Conservation (phyloP, 1,140 invertebrate species). For the Dermatophagoides farinae region DNA sequence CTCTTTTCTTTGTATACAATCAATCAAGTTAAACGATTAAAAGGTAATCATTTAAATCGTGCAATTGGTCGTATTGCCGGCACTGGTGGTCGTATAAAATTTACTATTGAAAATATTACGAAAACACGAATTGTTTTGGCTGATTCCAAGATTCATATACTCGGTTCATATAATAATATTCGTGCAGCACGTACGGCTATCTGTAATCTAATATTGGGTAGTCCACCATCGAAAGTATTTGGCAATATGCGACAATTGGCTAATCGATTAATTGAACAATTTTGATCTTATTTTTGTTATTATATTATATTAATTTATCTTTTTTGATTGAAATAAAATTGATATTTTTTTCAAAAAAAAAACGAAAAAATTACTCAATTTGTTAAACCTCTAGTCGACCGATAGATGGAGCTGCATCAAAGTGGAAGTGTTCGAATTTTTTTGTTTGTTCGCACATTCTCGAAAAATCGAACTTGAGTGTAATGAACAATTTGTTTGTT, state of each 20-base stretch:
- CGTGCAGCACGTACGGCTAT: slow-evolving; percentile 81
- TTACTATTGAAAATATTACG: slow-evolving; percentile 96
- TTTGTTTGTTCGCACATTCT: too few species aligned
- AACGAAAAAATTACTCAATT: not conserved
- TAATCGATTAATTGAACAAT: slow-evolving; percentile 29
- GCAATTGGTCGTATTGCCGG: slow-evolving; percentile 91
- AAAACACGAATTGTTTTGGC: slow-evolving; percentile 95
- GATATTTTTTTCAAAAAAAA: not conserved
- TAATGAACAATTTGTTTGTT: too few species aligned
- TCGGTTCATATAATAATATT: slow-evolving; percentile 95
- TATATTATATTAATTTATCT: not conserved
- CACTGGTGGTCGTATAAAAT: slow-evolving; percentile 90
- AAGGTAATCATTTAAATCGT: slow-evolving; percentile 83
- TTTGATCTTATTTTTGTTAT: slow-evolving; percentile 21
- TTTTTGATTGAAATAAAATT: not conserved
- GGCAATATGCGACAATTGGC: slow-evolving; percentile 35
- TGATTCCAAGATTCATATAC: slow-evolving; percentile 84
- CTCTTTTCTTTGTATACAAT: slow-evolving; percentile 12
- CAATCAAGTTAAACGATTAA: slow-evolving; percentile 57
- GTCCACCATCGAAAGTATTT: slow-evolving; percentile 40
- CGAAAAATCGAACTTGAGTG: too few species aligned
- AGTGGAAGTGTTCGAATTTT: too few species aligned
- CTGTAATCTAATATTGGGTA: slow-evolving; percentile 87
- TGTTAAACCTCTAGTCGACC: too few species aligned
- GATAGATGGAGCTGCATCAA: too few species aligned